Base-by-base conservation (phyloP, 1,140 invertebrate genomes). In the Drosophila sproati region DNA sequence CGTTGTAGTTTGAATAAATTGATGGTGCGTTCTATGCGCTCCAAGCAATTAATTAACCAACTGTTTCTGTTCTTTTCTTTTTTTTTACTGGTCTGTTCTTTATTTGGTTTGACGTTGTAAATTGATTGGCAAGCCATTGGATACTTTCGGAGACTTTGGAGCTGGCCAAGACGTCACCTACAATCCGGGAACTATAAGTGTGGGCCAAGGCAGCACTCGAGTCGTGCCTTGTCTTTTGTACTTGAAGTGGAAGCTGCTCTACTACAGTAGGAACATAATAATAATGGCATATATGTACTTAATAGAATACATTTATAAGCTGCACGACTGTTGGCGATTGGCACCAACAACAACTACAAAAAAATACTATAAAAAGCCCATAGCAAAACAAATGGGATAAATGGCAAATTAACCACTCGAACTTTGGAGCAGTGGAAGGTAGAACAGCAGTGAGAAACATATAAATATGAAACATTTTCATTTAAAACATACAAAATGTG, bases 31-130 rank as follows among this genome's bases (percentile, higher is more conserved):
- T 80, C 77, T 82, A 77, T 80, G 48, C 66, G 83, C 63, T 63
- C 64, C 66, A 51, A 72, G 77, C 80, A 88, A 87, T 87, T 87
- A 87, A 87, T 88, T 87, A 87, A 88, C 69, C 61, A 67, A 77
- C 68, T 79, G 61, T 75, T 66, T 73, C 69, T 60, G 4, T 35
- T 10, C 1, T 56, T n/a, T 57, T 2, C 7, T 45, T 5, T 43
- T 61, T 70, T 66, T 78, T 48, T 43, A 43, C 7, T 29, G 39
- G 20, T 64, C 37, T 55, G 28, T 47, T 54, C 35, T 45, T 43
- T 56, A 45, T 45, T n/a, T 51, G 8, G 47, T 41, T 57, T 59
- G 67, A 35, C 67, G 66, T 55, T 78, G 79, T 63, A 88, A 87
- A 88, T 82, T 87, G 76, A 87, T 82, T 88, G 82, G 81, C 70